A percentile compares a stretch with the other conserved stretches of the same genome.
phyloP scores from a whole-genome alignment of 2,888 invertebrate species.

The Muscina levida region DNA sequence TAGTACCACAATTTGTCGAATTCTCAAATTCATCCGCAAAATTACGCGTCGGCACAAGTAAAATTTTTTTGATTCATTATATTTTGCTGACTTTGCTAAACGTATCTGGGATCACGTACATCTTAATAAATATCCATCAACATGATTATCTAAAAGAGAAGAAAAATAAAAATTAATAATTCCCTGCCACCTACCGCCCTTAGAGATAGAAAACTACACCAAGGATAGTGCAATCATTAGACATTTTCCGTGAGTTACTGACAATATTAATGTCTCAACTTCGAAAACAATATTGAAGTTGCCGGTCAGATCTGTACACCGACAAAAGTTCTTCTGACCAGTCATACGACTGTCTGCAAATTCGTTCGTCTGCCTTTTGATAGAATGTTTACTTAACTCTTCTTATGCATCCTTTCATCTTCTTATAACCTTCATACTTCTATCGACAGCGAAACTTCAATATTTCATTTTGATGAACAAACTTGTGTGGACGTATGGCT shows the following conservation, averaged over 20 bases:
- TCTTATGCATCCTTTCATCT: constrained; percentile 39
- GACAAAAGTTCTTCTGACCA: constrained; percentile 48
- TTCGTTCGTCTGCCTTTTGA: constrained; percentile 1
- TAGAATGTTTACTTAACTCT: constrained; percentile 50
- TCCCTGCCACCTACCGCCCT: background rate
- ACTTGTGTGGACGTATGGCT: background rate
- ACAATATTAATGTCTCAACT: constrained; percentile 62
- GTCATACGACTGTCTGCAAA: constrained; percentile 49
- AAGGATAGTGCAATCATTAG: constrained; percentile 22
- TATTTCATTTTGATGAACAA: constrained; percentile 64
- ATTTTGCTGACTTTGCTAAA: constrained; percentile 15
- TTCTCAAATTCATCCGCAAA: too few species aligned
- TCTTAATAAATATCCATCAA: constrained; percentile 48
- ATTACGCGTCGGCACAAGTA: too few species aligned
- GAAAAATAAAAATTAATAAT: constrained; percentile 12
- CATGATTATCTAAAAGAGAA: constrained; percentile 45
- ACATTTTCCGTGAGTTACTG: constrained; percentile 14
- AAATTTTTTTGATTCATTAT: too few species aligned
- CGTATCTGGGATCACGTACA: constrained; percentile 36
- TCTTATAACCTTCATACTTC: constrained; percentile 25
- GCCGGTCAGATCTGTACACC: constrained; percentile 39
- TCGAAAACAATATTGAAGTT: constrained; percentile 63
- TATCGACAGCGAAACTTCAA: constrained; percentile 62
- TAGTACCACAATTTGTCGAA: too few species aligned
- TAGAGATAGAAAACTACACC: background rate